Evolutionary conservation across 2,797 vertebrate genomes (phyloP).

Genomic region (Galago senegalensis): DNA sequence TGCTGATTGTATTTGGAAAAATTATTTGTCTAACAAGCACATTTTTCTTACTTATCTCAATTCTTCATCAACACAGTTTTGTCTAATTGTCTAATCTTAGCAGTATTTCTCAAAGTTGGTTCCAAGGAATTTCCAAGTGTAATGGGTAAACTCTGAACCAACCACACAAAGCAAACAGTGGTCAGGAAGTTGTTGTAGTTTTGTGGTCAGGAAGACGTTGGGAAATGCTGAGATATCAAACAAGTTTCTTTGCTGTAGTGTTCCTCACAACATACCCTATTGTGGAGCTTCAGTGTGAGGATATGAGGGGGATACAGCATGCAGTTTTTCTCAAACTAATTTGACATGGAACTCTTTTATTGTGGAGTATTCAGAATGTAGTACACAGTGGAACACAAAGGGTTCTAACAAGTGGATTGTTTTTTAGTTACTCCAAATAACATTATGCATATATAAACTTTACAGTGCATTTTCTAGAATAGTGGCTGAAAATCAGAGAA

Average conservation of each 20-base stretch:
- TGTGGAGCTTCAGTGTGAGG: not conserved
- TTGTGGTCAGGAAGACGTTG: not conserved
- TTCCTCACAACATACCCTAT: not conserved
- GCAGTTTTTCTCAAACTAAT: not conserved
- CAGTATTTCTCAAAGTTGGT: not conserved
- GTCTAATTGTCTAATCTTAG: not conserved
- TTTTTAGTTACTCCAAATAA: not conserved
- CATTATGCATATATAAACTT: not conserved
- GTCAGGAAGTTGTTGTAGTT: not conserved
- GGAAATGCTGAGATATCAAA: not conserved
- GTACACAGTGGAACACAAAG: not conserved
- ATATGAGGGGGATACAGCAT: not conserved
- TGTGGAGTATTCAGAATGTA: not conserved
- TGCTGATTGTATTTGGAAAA: not conserved
- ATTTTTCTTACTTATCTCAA: not conserved
- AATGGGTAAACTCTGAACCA: not conserved
- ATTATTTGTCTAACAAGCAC: not conserved
- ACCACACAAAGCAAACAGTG: not conserved
- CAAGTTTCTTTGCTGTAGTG: not conserved
- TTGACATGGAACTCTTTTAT: not conserved
- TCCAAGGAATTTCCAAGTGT: not conserved
- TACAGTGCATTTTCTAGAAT: not conserved
- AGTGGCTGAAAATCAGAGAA: not conserved
- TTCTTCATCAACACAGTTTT: conserved; percentile 18
- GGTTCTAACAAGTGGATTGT: not conserved